phyloP scores from a whole-genome alignment of 2,888 invertebrate species.

The Neoaliturus tenellus region DNA sequence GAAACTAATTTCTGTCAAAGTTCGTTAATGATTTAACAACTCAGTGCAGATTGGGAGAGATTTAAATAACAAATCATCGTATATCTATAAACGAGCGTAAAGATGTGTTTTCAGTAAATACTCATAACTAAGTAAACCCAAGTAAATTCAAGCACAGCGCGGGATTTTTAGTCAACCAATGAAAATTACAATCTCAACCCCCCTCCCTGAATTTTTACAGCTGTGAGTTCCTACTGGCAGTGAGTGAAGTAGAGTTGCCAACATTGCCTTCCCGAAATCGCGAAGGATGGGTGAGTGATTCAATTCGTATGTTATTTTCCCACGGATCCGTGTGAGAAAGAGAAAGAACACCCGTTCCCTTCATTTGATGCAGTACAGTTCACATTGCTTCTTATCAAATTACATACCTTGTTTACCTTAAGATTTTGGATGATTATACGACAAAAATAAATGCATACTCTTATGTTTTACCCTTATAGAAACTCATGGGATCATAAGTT shows the following conservation, averaged over 20 bases:
- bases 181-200: not conserved
- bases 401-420: slow-evolving; percentile 16
- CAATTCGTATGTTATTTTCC: slow-evolving; percentile 66
- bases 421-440: not conserved
- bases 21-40: no score
- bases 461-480: no score
- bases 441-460: no score
- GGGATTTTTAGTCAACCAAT: not conserved
- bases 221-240: slow-evolving; percentile 20
- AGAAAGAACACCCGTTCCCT: slow-evolving; percentile 67
- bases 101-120: no score
- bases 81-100: no score
- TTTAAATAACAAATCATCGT: no score
- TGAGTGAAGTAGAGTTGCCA: slow-evolving; percentile 60
- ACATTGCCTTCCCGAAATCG: slow-evolving; percentile 58
- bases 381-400: slow-evolving; percentile 54
- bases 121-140: no score
- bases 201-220: not conserved
- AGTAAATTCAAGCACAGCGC: not conserved
- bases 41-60: no score
- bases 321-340: slow-evolving; percentile 66
- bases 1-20: no score
- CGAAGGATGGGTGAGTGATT: slow-evolving; percentile 61
- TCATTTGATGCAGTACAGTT: slow-evolving; percentile 54
- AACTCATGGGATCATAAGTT: no score